A percentile compares a stretch with the other conserved stretches of the same genome.
Conservation (phyloP, 2,797 vertebrate species). For the Jordanella pulchra region DNA sequence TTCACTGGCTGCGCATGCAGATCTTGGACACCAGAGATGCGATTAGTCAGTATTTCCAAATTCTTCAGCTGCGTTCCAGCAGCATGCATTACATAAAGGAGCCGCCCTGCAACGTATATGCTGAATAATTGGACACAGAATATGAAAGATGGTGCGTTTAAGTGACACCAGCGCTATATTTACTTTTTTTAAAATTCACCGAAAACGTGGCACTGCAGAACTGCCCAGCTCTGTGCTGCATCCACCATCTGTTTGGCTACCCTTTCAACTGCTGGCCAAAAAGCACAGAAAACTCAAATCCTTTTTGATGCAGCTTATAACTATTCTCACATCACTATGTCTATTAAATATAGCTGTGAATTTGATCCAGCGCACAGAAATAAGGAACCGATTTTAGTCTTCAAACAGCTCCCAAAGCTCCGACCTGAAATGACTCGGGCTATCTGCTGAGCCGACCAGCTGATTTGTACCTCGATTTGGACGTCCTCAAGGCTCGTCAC, state of each 20-base stretch:
- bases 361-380: slow-evolving; percentile 15
- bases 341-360: slow-evolving; percentile 36
- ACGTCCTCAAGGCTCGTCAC: slow-evolving; percentile 64
- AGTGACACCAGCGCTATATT: slow-evolving; percentile 30
- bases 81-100: slow-evolving; percentile 16
- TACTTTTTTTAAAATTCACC: slow-evolving; percentile 33
- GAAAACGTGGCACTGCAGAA: slow-evolving; percentile 38
- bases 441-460: slow-evolving; percentile 60
- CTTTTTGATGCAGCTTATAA: slow-evolving; percentile 40
- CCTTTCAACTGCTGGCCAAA: slow-evolving; percentile 36
- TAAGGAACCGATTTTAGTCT: slow-evolving; percentile 41
- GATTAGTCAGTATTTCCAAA: slow-evolving; percentile 14
- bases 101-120: background rate
- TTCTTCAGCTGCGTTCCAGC: slow-evolving; percentile 10
- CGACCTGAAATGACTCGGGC: slow-evolving; percentile 62
- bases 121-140: slow-evolving; percentile 4
- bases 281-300: slow-evolving; percentile 46
- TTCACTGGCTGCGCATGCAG: slow-evolving; percentile 18
- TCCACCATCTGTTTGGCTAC: slow-evolving; percentile 61
- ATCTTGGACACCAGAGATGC: slow-evolving; percentile 25
- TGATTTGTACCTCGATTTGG: slow-evolving; percentile 77
- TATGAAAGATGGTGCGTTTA: slow-evolving; percentile 14
- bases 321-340: slow-evolving; percentile 31
- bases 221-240: slow-evolving; percentile 42
- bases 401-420: slow-evolving; percentile 42